These are phyloP conservation scores for Eutrigla gurnardus DNA, from an alignment of 2,797 vertebrate genomes.

Conservation along the genomic window DNA sequence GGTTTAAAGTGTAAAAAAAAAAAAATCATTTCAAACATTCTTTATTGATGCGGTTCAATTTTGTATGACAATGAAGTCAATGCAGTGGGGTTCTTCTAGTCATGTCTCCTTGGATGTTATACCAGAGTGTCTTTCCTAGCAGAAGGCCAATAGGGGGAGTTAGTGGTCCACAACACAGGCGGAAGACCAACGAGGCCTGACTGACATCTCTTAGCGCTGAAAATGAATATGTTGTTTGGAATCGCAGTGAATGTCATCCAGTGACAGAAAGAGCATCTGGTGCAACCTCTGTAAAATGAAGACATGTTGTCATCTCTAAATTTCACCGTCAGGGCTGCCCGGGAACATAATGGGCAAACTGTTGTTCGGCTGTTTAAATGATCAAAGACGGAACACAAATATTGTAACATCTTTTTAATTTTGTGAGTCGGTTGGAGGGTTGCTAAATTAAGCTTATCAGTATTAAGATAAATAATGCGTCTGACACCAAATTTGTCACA, in stretches of 20 bases:
- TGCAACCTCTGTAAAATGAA: slow-evolving; percentile 73
- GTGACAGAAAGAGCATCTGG: slow-evolving; percentile 62
- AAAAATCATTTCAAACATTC: slow-evolving; percentile 29
- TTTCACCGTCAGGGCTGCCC: slow-evolving; percentile 40
- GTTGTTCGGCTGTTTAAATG: slow-evolving; percentile 52
- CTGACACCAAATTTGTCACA: slow-evolving; percentile 60
- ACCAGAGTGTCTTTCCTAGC: background rate
- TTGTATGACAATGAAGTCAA: slow-evolving; percentile 44
- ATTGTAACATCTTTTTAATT: slow-evolving; percentile 44
- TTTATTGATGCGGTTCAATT: slow-evolving; percentile 49
- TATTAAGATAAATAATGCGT: slow-evolving; percentile 71
- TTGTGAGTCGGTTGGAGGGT: slow-evolving; percentile 42
- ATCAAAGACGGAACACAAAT: slow-evolving; percentile 58
- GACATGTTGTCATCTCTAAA: slow-evolving; percentile 62
- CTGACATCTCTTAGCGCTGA: slow-evolving; percentile 52
- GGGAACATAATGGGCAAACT: slow-evolving; percentile 57
- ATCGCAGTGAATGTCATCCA: slow-evolving; percentile 60
- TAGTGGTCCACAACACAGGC: slow-evolving; percentile 72
- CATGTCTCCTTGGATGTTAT: slow-evolving; percentile 22
- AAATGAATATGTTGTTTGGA: slow-evolving; percentile 74
- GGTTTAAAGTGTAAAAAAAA: slow-evolving; percentile 16
- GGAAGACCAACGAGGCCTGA: slow-evolving; percentile 37
- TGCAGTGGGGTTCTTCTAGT: slow-evolving; percentile 29
- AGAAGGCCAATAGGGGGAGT: slow-evolving; percentile 81
- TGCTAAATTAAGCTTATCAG: slow-evolving; percentile 71